Base-by-base conservation (phyloP, 64 coral and sea anemone genomes). In the Astreopora myriophthalma region DNA sequence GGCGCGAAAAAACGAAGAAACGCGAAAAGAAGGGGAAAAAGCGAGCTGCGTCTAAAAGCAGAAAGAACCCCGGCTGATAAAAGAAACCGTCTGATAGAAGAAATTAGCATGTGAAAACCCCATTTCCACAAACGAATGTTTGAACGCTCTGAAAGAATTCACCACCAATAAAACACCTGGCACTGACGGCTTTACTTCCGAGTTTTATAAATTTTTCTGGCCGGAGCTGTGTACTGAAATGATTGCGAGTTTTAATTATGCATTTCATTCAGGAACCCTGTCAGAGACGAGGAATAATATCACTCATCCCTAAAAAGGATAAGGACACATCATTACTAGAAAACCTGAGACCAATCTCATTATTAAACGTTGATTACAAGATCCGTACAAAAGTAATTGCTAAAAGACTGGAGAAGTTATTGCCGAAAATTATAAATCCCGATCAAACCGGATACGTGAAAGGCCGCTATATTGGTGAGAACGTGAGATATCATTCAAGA, bases 231-330 rank as follows among this genome's bases (percentile, higher is more conserved):
- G 28, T 1, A 51, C 1, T 8, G 24, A 48, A 48, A 48, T 79
- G 40, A 58, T 49, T 48, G 22, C 46, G 1, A 80, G 77, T 55
- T 80, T 80, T 31, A 80, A 80, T 52, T 34, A 80, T 25, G 77
- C 77, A 5, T 80, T 80, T 55, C 77, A 35, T 14, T 32, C n/a
- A 30, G 77, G 77, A 52, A 25, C 46, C 8, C 27, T 80, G n/a
- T 80, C 77, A 80, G 22, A 55, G n/a, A 55, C 16, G 77, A 55
- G 77, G 77, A 52, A 62, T 80, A 30, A 57, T 80, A 55, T 80
- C 77, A 17, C 77, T 80, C 12, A 29, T 57, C 22, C 77, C 77
- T 31, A 51, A 80, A 36, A 80, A 31, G 25, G n/a, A 60, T 80
- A 80, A 80, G 10, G 31, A 80, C n/a, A 80, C 16, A 35, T 23